Base-by-base conservation (phyloP, 1,140 invertebrate species). In the Sarcophaga peregrina region DNA sequence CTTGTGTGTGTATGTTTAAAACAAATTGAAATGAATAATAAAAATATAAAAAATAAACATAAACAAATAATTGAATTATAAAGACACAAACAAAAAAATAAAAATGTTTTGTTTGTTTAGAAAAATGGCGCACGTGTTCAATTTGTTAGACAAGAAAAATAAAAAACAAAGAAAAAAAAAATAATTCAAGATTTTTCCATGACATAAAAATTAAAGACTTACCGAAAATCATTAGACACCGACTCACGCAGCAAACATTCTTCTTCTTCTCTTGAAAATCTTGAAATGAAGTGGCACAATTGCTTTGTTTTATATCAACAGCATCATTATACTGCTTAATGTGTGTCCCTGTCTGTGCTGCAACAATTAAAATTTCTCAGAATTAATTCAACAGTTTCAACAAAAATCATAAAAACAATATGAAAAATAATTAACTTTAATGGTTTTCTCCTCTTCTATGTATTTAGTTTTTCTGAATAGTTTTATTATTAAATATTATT, bases 121-220 rank as follows among this genome's bases (percentile, higher is more conserved):
- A 62, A 68, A 68, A 68, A 68, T 25, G 17, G 62, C 62, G 62
- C 62, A 68, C 62, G 62, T 68, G 62, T 68, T 68, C 62, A 52
- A 10, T 9, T 52, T 52, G 8, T 52, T 52, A 9, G 5, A 52
- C 8, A 10, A 13, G 8, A 10, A 10, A 68, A 68, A 8, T 1
- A 62, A 68, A 68, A 5, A 68, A 68, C 5, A 20, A 68, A 68
- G 20, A 68, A n/a, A 68, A 68, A n/a, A 20, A 37, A 37, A 37
- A 37, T 37, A 37, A 37, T 37, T 37, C 25, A 37, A 68, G 62
- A 20, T 68, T 68, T 68, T 68, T 68, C 62, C n/a, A 68, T 68
- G 62, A 68, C 62, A 68, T 25, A 68, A 20, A 68, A 68, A 68
- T 37, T 37, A 37, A 37, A 37, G 25, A 37, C 25, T 37, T 37